Evolutionary conservation across 1,140 invertebrate species (phyloP), one percentile per base, ranked within the genome.

Genomic region (Drosophila watanabei): DNA sequence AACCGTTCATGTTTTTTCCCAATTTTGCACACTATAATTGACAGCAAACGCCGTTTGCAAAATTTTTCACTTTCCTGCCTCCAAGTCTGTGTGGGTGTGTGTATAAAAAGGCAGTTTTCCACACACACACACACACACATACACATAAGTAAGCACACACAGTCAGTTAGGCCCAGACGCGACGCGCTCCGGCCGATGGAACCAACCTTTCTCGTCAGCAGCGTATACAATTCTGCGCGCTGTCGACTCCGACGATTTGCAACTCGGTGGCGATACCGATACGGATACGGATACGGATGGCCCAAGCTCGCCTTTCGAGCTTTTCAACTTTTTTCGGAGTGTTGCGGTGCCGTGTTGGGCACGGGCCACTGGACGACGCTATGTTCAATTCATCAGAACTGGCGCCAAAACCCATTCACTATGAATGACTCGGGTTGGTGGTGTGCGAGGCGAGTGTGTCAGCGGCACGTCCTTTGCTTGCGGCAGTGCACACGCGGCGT

Each of bases 181-280:
- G 65, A 75, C 83, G 80, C 87, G 80, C 65, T 72, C 63, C 65
- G 76, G 41, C 52, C 52, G 48, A 69, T 57, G 13, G 18, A 60
- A 91, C 91, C 81, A 92, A 92, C 91, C 91, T 92, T 92, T 79
- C 88, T 82, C 85, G 88, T 91, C 85, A 82, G 79, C 84, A 92
- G 88, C 91, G 82, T 83, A 92, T 90, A 92, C 91, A 92, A 75
- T 92, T 92, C 88, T 92, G 91, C 64, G 69, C 82, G 68, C 48
- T 82, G 51, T 56, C 39, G 62, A 76, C 65, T 62, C 75, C 68
- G 48, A 54, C 45, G 60, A 71, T 57, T 73, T 80, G 70, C 41
- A 35, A 71, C 66, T 75, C 75, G 64, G 65, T 72, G 60, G 64
- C 57, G 30, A 71, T 49, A 63, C 49, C 48, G 61, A 54, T 56